phyloP scores from a whole-genome alignment of 1,140 invertebrate genomes.

The Conopomorpha cramerella region DNA sequence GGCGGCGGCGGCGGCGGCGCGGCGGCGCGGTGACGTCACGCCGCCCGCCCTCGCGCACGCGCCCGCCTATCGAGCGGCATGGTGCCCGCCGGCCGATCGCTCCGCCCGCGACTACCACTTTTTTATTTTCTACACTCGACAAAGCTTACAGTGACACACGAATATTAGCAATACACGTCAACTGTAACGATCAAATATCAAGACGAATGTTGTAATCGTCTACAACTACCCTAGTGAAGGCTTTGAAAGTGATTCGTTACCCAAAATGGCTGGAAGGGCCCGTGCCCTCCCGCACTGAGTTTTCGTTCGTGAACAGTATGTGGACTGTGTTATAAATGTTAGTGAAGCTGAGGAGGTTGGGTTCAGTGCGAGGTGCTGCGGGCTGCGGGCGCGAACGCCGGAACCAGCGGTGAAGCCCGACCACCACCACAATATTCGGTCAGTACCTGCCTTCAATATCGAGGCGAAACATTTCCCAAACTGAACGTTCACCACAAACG shows the following conservation, averaged over 20 bases:
- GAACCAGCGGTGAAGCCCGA: constrained; percentile 12
- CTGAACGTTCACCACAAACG: not conserved
- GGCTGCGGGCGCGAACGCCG: constrained; percentile 16
- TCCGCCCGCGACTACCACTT: constrained; percentile 43
- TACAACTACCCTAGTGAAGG: too few relatives aligned
- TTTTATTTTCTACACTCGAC: constrained; percentile 49
- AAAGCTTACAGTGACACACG: constrained; percentile 19
- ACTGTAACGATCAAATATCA: constrained; percentile 14
- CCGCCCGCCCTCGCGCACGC: constrained; percentile 36
- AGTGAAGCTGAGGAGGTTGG: constrained; percentile 39
- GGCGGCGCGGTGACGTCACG: constrained; percentile 35
- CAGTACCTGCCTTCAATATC: constrained; percentile 27
- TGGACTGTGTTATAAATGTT: constrained; percentile 53
- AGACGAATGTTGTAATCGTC: too few relatives aligned
- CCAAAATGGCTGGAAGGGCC: constrained; percentile 41
- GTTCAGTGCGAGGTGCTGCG: constrained; percentile 27
- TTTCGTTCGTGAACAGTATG: constrained; percentile 24
- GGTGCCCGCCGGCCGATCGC: constrained; percentile 44
- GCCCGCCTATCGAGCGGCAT: constrained; percentile 50
- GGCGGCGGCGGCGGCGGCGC: constrained; percentile 18
- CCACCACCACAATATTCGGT: not conserved
- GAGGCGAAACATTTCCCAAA: not conserved
- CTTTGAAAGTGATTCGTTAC: too few relatives aligned
- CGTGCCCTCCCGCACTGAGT: constrained; percentile 17
- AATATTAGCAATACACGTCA: constrained; percentile 12